Evolutionary conservation across 1,140 invertebrate genomes (phyloP).

Genomic region (Pseudoatta argentina): DNA sequence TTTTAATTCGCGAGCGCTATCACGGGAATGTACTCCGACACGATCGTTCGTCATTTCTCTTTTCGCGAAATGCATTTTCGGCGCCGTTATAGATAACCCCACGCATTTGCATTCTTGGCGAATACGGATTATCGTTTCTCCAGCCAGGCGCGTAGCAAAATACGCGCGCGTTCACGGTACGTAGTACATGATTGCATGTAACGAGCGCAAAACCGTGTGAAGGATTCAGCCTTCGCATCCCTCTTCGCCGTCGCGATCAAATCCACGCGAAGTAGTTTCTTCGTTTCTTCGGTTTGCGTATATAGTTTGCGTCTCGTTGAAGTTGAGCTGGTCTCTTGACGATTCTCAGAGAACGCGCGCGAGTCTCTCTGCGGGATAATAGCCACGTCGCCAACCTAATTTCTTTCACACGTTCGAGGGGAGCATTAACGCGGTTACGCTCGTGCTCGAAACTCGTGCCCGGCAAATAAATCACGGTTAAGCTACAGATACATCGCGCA

Average conservation of each 20-base stretch:
- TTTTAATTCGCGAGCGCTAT: neutral
- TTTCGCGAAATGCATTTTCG: slow-evolving; percentile 22
- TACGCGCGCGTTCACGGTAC: slow-evolving; percentile 59
- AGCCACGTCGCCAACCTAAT: slow-evolving; percentile 36
- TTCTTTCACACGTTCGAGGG: slow-evolving; percentile 23
- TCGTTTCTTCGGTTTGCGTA: slow-evolving; percentile 31
- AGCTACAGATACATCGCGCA: neutral
- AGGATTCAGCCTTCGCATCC: slow-evolving; percentile 62
- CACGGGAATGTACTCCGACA: neutral
- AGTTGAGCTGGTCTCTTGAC: neutral
- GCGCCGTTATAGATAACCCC: slow-evolving; percentile 22
- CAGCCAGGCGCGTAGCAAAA: slow-evolving; percentile 42
- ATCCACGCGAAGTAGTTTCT: slow-evolving; percentile 12
- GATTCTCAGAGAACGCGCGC: neutral
- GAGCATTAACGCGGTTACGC: slow-evolving; percentile 5
- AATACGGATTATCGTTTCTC: slow-evolving; percentile 47
- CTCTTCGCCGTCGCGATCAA: slow-evolving; percentile 1
- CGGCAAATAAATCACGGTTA: slow-evolving; percentile 44
- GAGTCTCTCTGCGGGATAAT: slow-evolving; percentile 3
- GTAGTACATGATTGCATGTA: slow-evolving; percentile 65
- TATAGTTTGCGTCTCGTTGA: slow-evolving; percentile 32
- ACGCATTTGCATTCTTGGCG: slow-evolving; percentile 43
- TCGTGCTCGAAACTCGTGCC: slow-evolving; percentile 23
- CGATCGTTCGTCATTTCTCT: slow-evolving; percentile 33
- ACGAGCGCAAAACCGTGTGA: slow-evolving; percentile 75